These are phyloP conservation scores for Tanytarsus gracilentus DNA, from an alignment of 2,888 invertebrate genomes.

Conservation along the genomic window DNA sequence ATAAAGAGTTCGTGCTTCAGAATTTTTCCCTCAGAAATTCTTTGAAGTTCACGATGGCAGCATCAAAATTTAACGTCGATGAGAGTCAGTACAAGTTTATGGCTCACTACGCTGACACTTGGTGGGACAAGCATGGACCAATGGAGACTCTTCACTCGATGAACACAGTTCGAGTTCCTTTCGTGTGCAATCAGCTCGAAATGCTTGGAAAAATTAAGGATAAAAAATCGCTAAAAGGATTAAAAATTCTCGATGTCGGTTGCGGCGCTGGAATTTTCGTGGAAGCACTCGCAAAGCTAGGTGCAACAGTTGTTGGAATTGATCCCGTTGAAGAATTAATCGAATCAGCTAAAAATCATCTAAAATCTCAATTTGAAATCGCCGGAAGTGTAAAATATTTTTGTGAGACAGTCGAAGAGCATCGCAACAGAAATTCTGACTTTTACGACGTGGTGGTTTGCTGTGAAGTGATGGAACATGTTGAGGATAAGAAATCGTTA, in stretches of 20 bases:
- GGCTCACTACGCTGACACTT: no score
- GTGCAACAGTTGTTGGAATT: slow-evolving; percentile 69
- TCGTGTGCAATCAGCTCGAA: no score
- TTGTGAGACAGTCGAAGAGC: slow-evolving; percentile 45
- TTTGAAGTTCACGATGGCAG: no score
- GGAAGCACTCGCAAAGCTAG: slow-evolving; percentile 65
- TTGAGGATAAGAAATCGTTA: slow-evolving; percentile 61
- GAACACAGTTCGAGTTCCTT: no score
- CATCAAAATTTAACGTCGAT: no score
- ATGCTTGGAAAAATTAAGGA: slow-evolving; percentile 35
- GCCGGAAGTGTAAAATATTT: slow-evolving; percentile 34
- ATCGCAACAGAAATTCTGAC: slow-evolving; percentile 43
- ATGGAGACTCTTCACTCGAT: no score
- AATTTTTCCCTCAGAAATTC: no score
- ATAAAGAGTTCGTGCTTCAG: no score
- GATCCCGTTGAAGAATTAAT: slow-evolving; percentile 69
- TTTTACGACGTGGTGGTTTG: slow-evolving; percentile 74
- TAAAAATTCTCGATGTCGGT: slow-evolving; percentile 76
- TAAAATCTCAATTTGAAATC: slow-evolving; percentile 39
- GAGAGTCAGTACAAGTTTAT: no score
- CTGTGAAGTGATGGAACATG: slow-evolving; percentile 87
- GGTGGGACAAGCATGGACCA: no score
- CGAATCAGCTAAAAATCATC: slow-evolving; percentile 56
- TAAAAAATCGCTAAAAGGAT: slow-evolving; percentile 47
- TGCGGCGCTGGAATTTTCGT: slow-evolving; percentile 81